Percentiles rank a stretch among this genome's conserved stretches.
These are phyloP conservation scores for Trichomalopsis sarcophagae DNA, from an alignment of 1,140 invertebrate genomes.

Conservation along the genomic window DNA sequence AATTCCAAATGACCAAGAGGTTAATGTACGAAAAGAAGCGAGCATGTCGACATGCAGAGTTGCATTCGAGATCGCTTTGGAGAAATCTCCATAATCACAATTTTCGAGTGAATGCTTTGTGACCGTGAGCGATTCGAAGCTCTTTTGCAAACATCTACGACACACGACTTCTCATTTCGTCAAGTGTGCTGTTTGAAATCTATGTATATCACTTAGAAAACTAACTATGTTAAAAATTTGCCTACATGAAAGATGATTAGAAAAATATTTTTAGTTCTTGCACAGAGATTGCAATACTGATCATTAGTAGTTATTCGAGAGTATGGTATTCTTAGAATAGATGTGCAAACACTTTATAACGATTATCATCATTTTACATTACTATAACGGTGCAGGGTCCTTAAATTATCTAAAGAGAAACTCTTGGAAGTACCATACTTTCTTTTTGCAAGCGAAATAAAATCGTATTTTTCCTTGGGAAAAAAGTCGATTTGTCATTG, in stretches of 20 bases:
- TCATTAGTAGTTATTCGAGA: conserved; percentile 6
- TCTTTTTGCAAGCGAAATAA: conserved; percentile 22
- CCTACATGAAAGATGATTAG: neutral
- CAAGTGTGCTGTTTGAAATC: neutral
- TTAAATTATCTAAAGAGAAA: neutral
- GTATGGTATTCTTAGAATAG: conserved; percentile 11
- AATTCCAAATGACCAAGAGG: neutral
- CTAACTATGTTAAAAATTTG: neutral
- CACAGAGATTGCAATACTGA: neutral
- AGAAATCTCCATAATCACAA: neutral
- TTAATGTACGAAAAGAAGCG: neutral
- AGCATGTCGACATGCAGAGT: neutral
- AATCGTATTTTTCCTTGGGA: conserved; percentile 24
- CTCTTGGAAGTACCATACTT: neutral
- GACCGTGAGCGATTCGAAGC: neutral
- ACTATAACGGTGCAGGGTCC: neutral
- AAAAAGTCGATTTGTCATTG: conserved; percentile 32
- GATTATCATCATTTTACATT: neutral
- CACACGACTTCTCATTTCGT: neutral
- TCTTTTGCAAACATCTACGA: neutral
- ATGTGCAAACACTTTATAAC: neutral
- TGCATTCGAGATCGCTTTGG: neutral
- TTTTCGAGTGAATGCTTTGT: neutral
- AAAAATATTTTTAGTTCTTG: neutral
- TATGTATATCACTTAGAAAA: neutral